Base-by-base conservation (phyloP, 2,113 vertebrate species). In the Beaufortia kweichowensis region DNA sequence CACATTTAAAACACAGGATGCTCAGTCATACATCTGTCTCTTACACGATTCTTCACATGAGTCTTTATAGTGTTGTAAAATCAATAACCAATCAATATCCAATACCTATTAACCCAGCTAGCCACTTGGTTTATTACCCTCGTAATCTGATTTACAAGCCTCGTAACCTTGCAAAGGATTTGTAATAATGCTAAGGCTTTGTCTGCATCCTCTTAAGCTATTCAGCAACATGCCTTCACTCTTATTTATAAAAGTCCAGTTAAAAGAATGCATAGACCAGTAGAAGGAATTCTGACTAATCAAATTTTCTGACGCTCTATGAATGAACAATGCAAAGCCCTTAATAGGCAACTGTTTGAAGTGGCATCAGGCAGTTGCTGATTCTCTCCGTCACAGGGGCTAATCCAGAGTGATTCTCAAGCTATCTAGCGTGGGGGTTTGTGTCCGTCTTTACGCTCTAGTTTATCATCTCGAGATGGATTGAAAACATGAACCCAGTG, bases 61-160 rank as follows among this genome's bases (percentile, higher is more conserved):
- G 79, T 80, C 84, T 67, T 2, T 79, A 82, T 31, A 55, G 75
- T 65, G 9, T 3, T 17, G 14, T 28, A 19, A 6, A 21, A 82
- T 85, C 61, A 15, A 77, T 82, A 68, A 31, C 21, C 21, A 60
- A 73, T 86, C 74, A 77, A 71, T 79, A 81, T 82, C 69, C 72
- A 67, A 76, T 82, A 64, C 29, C 29, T 67, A 66, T 77, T 24
- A 61, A 26, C 29, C 59, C 57, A 53, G 62, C 50, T 29, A 29
- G 55, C 63, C 21, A 61, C 66, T 29, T 50, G 50, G 28, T 43
- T 21, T 26, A 66, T 53, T 75, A 78, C 55, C 67, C 55, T 77
- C 43, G 66, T 57, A 31, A 24, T 19, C 48, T 46, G 43, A 48
- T 60, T 64, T 48, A 67, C 19, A 26, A n/a, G 61, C 15, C 53